phyloP scores from a whole-genome alignment of 2,888 invertebrate species.

The Mongoloraphidia duomilia region DNA sequence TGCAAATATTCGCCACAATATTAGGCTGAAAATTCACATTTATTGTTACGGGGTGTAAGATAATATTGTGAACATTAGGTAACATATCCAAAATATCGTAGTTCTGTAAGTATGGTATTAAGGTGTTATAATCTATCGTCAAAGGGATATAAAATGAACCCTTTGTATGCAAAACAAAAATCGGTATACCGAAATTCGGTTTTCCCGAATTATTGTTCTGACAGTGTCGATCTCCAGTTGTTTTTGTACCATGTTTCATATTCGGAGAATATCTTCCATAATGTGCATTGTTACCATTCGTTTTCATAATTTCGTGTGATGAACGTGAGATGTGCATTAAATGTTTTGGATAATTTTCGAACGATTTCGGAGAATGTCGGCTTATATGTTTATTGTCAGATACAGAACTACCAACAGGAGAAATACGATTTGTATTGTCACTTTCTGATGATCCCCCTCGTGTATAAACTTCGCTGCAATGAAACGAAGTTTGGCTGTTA shows the following conservation, averaged over 20 bases:
- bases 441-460: slow-evolving; percentile 22
- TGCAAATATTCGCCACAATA: not conserved
- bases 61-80: slow-evolving; percentile 38
- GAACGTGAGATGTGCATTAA: not conserved
- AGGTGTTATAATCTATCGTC: slow-evolving; percentile 57
- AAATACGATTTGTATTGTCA: slow-evolving; percentile 20
- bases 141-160: slow-evolving; percentile 82
- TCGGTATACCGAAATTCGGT: slow-evolving; percentile 51
- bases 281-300: not conserved
- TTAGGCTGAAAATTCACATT: slow-evolving; percentile 59
- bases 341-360: slow-evolving; percentile 2
- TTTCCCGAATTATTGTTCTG: slow-evolving; percentile 16
- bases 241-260: slow-evolving; percentile 8
- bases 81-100: slow-evolving; percentile 40
- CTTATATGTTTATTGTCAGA: slow-evolving; percentile 15
- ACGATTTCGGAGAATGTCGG: slow-evolving; percentile 6
- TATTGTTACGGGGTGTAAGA: slow-evolving; percentile 77
- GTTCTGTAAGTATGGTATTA: slow-evolving; percentile 53
- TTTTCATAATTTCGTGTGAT: slow-evolving; percentile 2
- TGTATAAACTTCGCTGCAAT: slow-evolving; percentile 25
- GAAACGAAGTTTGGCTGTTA: slow-evolving; percentile 25
- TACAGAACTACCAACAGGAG: slow-evolving; percentile 22
- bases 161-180: slow-evolving; percentile 80
- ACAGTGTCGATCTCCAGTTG: slow-evolving; percentile 7
- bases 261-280: slow-evolving; percentile 11